Percentiles rank a stretch among this genome's conserved stretches.
phyloP scores from a whole-genome alignment of 2,888 invertebrate genomes.

The Drosophila affinis region DNA sequence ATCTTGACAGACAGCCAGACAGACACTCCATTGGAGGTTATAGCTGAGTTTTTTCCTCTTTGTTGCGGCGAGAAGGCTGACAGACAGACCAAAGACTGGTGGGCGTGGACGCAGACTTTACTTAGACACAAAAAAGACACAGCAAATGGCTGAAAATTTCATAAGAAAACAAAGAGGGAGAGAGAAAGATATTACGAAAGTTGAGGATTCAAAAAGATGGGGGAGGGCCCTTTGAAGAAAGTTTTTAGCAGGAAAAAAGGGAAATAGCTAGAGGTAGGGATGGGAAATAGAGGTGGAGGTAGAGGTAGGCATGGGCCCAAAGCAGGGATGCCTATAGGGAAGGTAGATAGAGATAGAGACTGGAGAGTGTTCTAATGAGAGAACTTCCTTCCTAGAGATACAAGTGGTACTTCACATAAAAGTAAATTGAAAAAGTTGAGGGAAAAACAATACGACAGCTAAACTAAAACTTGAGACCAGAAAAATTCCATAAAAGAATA shows the following conservation, averaged over 20 bases:
- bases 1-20: slow-evolving; percentile 28
- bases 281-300: not conserved
- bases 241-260: not conserved
- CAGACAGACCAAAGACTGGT: slow-evolving; percentile 10
- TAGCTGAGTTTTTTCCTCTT: slow-evolving; percentile 14
- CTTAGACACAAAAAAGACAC: slow-evolving; percentile 9
- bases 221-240: slow-evolving; percentile 2
- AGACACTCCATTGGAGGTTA: not conserved
- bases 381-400: not conserved
- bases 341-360: not conserved
- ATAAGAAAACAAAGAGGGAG: slow-evolving; percentile 23
- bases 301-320: not conserved
- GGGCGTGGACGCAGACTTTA: slow-evolving; percentile 34
- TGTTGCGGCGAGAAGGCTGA: slow-evolving; percentile 7
- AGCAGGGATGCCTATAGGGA: not conserved
- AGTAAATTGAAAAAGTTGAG: no score
- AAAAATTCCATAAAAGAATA: no score
- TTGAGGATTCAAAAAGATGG: not conserved
- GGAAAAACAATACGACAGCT: not conserved
- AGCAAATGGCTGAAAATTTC: slow-evolving; percentile 23
- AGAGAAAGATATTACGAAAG: slow-evolving; percentile 15
- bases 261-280: not conserved
- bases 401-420: not conserved
- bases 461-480: not conserved
- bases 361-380: not conserved